Conservation (phyloP, 35 echinoderm and acorn worm genomes). For the Ptychodera flava region DNA sequence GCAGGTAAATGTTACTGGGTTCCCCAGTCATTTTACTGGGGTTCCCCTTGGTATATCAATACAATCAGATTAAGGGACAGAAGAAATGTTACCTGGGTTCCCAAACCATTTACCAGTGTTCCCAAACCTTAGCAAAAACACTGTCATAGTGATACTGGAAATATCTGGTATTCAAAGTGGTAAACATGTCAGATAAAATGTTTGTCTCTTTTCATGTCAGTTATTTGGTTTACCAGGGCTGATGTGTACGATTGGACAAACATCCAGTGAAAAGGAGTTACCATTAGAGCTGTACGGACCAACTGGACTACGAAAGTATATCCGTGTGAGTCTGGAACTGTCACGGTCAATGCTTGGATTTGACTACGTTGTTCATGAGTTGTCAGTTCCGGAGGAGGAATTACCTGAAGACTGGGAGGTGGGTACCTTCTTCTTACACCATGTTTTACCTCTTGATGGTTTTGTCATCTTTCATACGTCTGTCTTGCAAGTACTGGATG, state of each 20-base stretch:
- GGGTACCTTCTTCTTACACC: background rate
- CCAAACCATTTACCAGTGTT: no score
- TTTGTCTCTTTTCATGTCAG: background rate
- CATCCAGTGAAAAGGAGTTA: constrained; percentile 5
- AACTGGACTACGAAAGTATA: constrained; percentile 48
- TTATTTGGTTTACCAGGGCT: constrained; percentile 68
- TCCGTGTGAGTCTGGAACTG: constrained; percentile 47
- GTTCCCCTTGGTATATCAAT: no score
- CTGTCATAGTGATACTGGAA: no score
- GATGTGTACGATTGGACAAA: constrained; percentile 48
- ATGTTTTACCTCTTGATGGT: background rate
- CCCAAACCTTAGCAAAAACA: no score
- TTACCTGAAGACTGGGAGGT: constrained; percentile 65
- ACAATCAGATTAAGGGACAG: no score
- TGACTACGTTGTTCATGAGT: constrained; percentile 51
- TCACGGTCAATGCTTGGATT: constrained; percentile 44
- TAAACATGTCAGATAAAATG: no score
- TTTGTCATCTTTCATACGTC: background rate
- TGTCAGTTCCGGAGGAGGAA: constrained; percentile 31
- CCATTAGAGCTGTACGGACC: constrained; percentile 60
- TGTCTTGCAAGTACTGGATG: no score
- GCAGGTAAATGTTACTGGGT: no score
- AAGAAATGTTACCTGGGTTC: no score
- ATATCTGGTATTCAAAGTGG: no score
- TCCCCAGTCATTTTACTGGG: no score